Conservation (phyloP, 2,888 invertebrate species). For the Baccha elongata region DNA sequence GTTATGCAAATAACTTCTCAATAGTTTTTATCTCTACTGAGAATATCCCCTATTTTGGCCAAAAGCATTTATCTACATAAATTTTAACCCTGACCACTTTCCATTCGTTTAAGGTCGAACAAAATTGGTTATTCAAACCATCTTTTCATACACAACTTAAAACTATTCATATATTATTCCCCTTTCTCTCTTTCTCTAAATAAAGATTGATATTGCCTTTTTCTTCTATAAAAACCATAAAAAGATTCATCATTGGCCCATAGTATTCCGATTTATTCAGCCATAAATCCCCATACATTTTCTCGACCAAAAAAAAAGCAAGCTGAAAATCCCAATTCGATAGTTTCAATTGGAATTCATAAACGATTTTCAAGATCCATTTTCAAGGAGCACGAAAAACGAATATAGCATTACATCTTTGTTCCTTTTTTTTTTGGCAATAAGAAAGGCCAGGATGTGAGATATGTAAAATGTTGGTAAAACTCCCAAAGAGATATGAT, state of each 20-base stretch:
- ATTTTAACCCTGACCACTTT: background rate
- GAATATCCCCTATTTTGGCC: background rate
- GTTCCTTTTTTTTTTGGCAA: background rate
- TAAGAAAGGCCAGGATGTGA: conserved; percentile 5
- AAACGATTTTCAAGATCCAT: conserved; percentile 43
- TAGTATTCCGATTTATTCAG: conserved; percentile 46
- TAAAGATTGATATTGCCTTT: background rate
- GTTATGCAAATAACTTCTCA: no score
- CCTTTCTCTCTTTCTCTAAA: background rate
- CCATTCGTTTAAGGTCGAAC: conserved; percentile 1
- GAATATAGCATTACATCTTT: background rate
- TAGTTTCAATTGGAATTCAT: conserved; percentile 57
- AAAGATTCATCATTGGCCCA: conserved; percentile 43
- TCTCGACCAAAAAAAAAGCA: background rate
- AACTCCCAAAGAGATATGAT: background rate
- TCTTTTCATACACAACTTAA: background rate
- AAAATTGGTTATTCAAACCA: conserved; percentile 29
- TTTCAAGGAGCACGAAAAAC: conserved; percentile 11
- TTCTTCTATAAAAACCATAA: conserved; percentile 16
- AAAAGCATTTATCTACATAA: background rate
- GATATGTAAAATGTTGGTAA: background rate
- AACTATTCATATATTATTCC: conserved; percentile 13
- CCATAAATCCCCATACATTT: conserved; percentile 40
- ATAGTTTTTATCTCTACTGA: no score
- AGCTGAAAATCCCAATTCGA: conserved; percentile 39